Conservation (phyloP, 2,888 invertebrate genomes). For the Thymelicus sylvestris region DNA sequence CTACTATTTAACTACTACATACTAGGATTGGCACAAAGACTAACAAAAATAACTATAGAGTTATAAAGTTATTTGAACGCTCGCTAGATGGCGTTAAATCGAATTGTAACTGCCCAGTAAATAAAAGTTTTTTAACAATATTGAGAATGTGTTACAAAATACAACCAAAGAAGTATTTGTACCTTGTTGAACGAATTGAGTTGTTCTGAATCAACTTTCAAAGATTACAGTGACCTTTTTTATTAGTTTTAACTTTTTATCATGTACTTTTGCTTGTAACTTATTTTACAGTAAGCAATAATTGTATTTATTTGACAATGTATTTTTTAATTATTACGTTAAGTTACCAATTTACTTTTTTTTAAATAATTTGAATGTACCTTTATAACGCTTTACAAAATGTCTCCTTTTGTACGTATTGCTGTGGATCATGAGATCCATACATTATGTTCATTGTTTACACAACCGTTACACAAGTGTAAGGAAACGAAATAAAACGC, state of each 20-base stretch:
- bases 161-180: constrained; percentile 35
- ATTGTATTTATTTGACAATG: constrained; percentile 37
- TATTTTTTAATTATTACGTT: constrained; percentile 26
- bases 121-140: constrained; percentile 11
- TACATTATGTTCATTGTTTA: background rate
- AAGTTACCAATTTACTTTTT: constrained; percentile 41
- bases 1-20: no score
- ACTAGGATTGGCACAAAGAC: no score
- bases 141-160: constrained; percentile 30
- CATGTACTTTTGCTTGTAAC: constrained; percentile 24
- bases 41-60: no score
- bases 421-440: no score
- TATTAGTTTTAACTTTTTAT: constrained; percentile 9
- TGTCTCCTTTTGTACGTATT: background rate
- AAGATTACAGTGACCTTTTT: constrained; percentile 10
- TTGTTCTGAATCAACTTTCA: constrained; percentile 11
- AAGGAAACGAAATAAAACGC: constrained; percentile 68
- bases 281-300: constrained; percentile 39
- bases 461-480: constrained; percentile 3
- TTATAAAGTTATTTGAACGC: no score
- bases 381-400: background rate
- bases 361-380: background rate
- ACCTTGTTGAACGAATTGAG: constrained; percentile 8
- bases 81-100: no score
- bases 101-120: no score